Percentiles rank a stretch among this genome's conserved stretches.
Conservation (phyloP, 2,888 invertebrate genomes). For the Rhingia rostrata region DNA sequence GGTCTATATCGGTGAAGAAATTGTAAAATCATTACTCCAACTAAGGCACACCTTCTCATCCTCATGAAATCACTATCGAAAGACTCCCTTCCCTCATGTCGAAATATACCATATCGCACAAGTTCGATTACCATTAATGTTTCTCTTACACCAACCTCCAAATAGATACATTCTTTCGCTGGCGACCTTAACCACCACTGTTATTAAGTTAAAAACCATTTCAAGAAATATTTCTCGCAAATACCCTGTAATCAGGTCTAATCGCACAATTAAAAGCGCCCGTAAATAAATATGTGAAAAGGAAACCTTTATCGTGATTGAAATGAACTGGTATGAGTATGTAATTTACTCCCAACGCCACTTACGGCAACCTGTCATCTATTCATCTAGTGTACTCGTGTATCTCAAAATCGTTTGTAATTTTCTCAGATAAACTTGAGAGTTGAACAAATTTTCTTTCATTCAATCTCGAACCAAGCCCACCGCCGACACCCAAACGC, state of each 20-base stretch:
- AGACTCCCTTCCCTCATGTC: no score
- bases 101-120: no score
- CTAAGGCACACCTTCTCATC: no score
- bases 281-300: conserved; percentile 12
- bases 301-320: conserved; percentile 16
- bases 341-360: conserved; percentile 20
- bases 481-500: conserved; percentile 49
- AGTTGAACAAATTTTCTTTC: conserved; percentile 42
- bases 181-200: background rate
- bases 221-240: conserved; percentile 12
- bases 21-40: no score
- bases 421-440: conserved; percentile 42
- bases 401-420: conserved; percentile 59
- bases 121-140: no score
- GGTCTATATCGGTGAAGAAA: no score
- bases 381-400: conserved; percentile 9
- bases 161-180: background rate
- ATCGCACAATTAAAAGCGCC: conserved; percentile 40
- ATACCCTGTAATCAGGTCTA: conserved; percentile 36
- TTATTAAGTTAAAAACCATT: background rate
- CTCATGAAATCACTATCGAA: no score
- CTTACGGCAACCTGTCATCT: conserved; percentile 26
- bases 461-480: conserved; percentile 31
- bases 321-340: conserved; percentile 5
- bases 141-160: no score